Conservation (phyloP, 37 sponge, comb jelly and placozoan genomes). For the Spongia lamella region DNA sequence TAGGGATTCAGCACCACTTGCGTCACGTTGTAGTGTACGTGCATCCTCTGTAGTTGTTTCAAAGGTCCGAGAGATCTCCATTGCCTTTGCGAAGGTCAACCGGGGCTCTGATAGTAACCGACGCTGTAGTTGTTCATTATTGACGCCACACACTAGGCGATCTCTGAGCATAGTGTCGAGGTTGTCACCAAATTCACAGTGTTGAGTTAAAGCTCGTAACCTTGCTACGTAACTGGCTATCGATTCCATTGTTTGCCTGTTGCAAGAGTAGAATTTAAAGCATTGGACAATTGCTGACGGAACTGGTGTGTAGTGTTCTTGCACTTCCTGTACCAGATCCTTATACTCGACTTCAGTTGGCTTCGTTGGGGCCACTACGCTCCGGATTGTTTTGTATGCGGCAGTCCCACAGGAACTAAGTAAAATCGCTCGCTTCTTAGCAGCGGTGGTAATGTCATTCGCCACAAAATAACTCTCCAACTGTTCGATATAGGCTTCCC, state of each 20-base stretch:
- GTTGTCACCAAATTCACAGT: constrained; percentile 19
- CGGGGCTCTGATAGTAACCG: constrained; percentile 13
- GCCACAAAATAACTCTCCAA: no score
- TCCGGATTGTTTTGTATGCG: not conserved
- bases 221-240: not conserved
- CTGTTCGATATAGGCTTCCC: not conserved
- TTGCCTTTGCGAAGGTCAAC: not conserved
- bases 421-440: not conserved
- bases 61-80: constrained; percentile 14
- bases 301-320: not conserved
- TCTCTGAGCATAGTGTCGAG: constrained; percentile 3
- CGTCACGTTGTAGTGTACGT: not conserved
- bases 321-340: not conserved
- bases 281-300: constrained; percentile 6
- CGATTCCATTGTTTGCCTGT: not conserved
- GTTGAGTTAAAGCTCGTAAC: not conserved
- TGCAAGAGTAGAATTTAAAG: constrained; percentile 6
- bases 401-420: no score
- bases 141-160: no score
- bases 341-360: not conserved
- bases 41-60: constrained; percentile 9
- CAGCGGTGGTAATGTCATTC: no score
- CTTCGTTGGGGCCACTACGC: constrained; percentile 10
- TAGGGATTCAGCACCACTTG: not conserved
- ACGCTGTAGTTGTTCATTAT: no score